A percentile compares a stretch with the other conserved stretches of the same genome.
phyloP scores from a whole-genome alignment of 2,888 invertebrate genomes.

The Zygogramma bicolorata region DNA sequence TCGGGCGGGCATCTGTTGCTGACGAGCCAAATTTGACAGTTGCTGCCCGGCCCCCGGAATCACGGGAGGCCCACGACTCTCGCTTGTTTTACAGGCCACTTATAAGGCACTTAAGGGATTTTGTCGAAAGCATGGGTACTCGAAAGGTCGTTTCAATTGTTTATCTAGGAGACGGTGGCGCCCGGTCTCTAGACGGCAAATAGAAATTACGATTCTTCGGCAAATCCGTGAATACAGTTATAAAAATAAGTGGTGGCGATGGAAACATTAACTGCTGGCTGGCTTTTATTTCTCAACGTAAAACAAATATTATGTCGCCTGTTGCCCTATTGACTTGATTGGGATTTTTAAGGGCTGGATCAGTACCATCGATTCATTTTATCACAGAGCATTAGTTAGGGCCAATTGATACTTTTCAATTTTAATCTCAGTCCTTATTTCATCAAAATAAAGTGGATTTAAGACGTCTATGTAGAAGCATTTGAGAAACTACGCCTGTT shows the following conservation, averaged over 20 bases:
- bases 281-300: too few relatives aligned
- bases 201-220: conserved; percentile 22
- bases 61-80: conserved; percentile 33
- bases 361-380: too few relatives aligned
- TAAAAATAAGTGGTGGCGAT: background rate
- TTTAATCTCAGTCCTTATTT: too few relatives aligned
- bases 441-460: too few relatives aligned
- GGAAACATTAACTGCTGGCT: too few relatives aligned
- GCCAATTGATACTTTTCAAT: too few relatives aligned
- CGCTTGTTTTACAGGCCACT: conserved; percentile 43
- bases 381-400: too few relatives aligned
- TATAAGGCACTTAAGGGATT: conserved; percentile 37
- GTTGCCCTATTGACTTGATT: too few relatives aligned
- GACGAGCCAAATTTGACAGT: conserved; percentile 23
- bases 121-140: conserved; percentile 25
- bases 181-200: conserved; percentile 31
- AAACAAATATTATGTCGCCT: too few relatives aligned
- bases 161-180: conserved; percentile 35
- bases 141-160: conserved; percentile 38
- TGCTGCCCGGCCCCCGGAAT: conserved; percentile 10
- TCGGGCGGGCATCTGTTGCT: conserved; percentile 26
- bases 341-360: too few relatives aligned
- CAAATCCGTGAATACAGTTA: background rate
- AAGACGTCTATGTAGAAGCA: too few relatives aligned
- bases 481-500: too few relatives aligned